Percentiles rank a stretch among this genome's conserved stretches.
Conservation (phyloP, 2,888 invertebrate species). For the Ochropleura leucogaster region DNA sequence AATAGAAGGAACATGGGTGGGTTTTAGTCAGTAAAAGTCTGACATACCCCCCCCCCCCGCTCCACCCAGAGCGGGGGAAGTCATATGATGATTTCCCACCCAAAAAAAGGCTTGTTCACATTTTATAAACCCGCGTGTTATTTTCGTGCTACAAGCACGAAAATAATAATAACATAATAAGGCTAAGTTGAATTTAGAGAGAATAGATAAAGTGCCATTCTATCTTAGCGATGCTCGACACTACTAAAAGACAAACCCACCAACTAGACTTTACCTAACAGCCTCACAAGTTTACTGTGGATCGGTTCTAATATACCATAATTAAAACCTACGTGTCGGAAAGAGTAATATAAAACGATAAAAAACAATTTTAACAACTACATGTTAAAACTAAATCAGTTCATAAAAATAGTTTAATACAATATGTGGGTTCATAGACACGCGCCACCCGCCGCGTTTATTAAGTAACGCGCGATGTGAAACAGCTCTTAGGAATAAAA, state of each 20-base stretch:
- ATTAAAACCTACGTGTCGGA: background rate
- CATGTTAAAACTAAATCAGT: constrained; percentile 43
- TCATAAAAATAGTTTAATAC: constrained; percentile 37
- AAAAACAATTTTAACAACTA: constrained; percentile 33
- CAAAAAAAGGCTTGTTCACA: constrained; percentile 17
- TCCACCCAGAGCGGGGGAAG: no score
- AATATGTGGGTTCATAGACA: constrained; percentile 12
- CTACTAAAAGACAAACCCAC: no score
- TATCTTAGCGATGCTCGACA: background rate
- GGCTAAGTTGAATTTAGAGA: background rate
- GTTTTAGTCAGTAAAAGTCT: no score
- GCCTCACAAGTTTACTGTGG: background rate
- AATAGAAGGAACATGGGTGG: no score
- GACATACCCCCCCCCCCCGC: no score
- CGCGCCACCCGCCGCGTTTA: constrained; percentile 46
- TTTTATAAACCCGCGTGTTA: background rate
- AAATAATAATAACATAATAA: no score
- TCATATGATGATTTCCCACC: no score
- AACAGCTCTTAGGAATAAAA: constrained; percentile 61
- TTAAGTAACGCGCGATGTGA: constrained; percentile 41
- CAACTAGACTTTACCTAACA: no score
- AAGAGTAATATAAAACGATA: background rate
- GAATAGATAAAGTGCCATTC: background rate
- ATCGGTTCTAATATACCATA: background rate
- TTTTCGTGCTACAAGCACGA: no score